Evolutionary conservation across 2,797 vertebrate genomes (phyloP).

Genomic region (Coracias cyanogaster): DNA sequence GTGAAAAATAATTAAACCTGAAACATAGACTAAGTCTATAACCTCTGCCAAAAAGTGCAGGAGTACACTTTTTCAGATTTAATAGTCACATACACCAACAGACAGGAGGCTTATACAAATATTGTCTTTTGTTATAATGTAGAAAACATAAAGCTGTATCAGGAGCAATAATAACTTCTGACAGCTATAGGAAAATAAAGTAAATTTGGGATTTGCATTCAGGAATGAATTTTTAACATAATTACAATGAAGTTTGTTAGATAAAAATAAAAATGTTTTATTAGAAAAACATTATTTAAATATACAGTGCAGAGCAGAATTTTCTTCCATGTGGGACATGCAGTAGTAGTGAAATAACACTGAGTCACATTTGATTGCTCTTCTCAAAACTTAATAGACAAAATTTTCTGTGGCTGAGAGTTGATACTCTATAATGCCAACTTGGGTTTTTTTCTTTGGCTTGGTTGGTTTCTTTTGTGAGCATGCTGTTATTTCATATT

Average conservation of each 20-base stretch:
- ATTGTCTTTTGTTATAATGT: not conserved
- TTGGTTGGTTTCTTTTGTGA: not conserved
- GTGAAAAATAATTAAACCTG: conserved; percentile 82
- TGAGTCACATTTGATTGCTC: not conserved
- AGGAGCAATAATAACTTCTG: not conserved
- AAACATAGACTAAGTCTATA: conserved; percentile 23
- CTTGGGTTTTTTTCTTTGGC: not conserved
- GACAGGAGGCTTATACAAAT: not conserved
- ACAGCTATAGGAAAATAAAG: not conserved
- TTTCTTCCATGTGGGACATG: not conserved
- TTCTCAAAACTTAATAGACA: not conserved
- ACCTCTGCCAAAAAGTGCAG: not conserved
- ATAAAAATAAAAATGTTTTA: not conserved
- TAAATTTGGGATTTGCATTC: not conserved
- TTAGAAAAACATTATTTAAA: not conserved
- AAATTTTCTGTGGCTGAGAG: not conserved
- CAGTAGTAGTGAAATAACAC: not conserved
- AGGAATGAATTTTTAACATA: not conserved
- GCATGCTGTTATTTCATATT: conserved; percentile 1
- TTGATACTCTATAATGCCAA: not conserved
- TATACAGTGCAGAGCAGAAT: not conserved
- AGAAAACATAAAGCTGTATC: not conserved
- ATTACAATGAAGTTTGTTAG: not conserved
- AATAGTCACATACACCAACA: not conserved
- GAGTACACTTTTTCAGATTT: not conserved